phyloP scores from a whole-genome alignment of 2,888 invertebrate species.

The Tachina lurida region DNA sequence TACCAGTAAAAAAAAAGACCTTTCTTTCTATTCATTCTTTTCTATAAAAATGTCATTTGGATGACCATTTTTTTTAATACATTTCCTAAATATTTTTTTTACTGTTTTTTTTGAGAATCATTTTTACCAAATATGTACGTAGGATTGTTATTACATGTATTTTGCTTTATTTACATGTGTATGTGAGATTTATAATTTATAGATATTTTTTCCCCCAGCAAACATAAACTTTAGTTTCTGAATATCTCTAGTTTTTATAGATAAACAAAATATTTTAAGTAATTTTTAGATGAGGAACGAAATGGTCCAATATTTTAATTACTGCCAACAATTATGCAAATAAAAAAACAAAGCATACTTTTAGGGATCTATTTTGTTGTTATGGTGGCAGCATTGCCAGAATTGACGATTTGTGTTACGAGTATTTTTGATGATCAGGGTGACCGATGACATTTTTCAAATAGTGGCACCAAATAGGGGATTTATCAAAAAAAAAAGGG shows the following conservation, averaged over 20 bases:
- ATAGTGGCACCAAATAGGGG: no score
- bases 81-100: constrained; percentile 14
- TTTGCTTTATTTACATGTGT: background rate
- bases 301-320: no score
- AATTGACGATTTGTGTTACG: no score
- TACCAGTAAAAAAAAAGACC: constrained; percentile 13
- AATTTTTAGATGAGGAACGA: background rate
- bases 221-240: background rate
- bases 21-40: constrained; percentile 31
- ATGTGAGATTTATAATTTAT: constrained; percentile 19
- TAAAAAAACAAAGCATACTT: no score
- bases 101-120: background rate
- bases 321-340: no score
- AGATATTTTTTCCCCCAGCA: constrained; percentile 24
- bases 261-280: background rate
- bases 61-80: constrained; percentile 32
- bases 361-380: no score
- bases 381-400: no score
- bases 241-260: background rate
- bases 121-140: background rate
- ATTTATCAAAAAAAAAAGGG: no score
- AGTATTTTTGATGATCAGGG: no score
- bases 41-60: constrained; percentile 57
- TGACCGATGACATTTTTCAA: no score
- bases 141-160: constrained; percentile 17